Percentiles rank a stretch among this genome's conserved stretches.
These are phyloP conservation scores for Onychostruthus taczanowskii DNA, from an alignment of 2,113 vertebrate species.

Conservation along the genomic window DNA sequence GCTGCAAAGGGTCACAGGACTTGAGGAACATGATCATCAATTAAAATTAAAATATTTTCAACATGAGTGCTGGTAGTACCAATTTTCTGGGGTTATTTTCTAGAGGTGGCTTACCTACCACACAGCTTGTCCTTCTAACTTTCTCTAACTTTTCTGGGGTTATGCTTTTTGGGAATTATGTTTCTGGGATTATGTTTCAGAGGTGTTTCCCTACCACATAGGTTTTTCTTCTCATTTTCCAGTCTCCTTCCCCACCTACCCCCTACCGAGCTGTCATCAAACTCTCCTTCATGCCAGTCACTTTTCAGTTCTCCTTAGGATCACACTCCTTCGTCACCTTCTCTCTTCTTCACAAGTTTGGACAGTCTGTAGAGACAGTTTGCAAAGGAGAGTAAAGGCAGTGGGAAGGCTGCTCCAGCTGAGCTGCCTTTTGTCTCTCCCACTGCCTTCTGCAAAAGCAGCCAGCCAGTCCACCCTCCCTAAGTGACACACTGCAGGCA, in stretches of 20 bases:
- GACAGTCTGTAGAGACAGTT: background rate
- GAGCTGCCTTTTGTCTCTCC: background rate
- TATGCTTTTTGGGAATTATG: background rate
- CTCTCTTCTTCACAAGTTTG: background rate
- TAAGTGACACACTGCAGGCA: background rate
- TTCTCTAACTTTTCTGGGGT: background rate
- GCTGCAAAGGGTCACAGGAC: background rate
- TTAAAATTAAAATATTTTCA: background rate
- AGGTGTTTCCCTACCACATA: background rate
- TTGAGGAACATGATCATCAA: background rate
- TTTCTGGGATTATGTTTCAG: background rate
- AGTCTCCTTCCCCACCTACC: background rate
- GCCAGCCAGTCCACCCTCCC: background rate
- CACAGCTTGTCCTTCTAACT: background rate
- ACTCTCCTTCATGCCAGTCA: background rate
- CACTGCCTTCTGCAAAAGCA: background rate
- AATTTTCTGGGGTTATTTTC: background rate
- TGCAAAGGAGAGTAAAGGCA: background rate
- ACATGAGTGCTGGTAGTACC: background rate
- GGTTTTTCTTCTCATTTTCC: background rate
- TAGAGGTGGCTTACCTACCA: background rate
- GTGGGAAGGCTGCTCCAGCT: background rate
- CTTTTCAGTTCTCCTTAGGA: background rate
- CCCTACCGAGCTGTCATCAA: accelerated
- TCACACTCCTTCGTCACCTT: background rate